Percentiles rank a stretch among this genome's conserved stretches.
phyloP scores from a whole-genome alignment of 2,113 vertebrate species.

The Tympanuchus pallidicinctus region DNA sequence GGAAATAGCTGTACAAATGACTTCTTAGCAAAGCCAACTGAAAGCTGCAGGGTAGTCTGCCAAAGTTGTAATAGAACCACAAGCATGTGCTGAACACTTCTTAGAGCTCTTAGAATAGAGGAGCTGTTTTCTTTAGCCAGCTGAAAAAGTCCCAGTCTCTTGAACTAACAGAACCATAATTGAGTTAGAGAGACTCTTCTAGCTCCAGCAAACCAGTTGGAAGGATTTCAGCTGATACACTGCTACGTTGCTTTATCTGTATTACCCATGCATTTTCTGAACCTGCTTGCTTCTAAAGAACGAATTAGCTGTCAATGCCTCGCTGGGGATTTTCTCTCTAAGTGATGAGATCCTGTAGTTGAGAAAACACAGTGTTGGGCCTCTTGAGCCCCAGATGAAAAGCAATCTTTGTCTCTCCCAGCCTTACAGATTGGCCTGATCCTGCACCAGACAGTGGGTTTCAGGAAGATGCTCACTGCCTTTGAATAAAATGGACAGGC shows the following conservation, averaged over 20 bases:
- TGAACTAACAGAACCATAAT: slow-evolving; percentile 57
- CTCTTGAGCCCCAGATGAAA: neutral
- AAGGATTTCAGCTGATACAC: slow-evolving; percentile 20
- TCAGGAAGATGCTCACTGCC: neutral
- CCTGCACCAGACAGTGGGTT: neutral
- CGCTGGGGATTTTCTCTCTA: neutral
- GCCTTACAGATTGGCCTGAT: neutral
- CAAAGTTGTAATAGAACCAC: slow-evolving; percentile 49
- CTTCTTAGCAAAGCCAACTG: slow-evolving; percentile 43
- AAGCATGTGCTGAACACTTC: slow-evolving; percentile 52
- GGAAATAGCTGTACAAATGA: slow-evolving; percentile 55
- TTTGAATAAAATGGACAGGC: neutral
- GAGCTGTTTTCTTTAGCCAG: slow-evolving; percentile 45
- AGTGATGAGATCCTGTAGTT: neutral
- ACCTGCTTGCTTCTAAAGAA: neutral
- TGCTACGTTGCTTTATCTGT: neutral
- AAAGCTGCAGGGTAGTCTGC: slow-evolving; percentile 48
- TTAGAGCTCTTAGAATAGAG: slow-evolving; percentile 52
- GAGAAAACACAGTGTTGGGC: neutral
- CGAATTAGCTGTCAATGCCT: neutral
- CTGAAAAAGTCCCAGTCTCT: slow-evolving; percentile 38
- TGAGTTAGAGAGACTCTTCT: slow-evolving; percentile 38
- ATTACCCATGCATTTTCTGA: neutral
- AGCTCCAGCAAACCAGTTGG: slow-evolving; percentile 21
- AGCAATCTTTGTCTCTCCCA: neutral